phyloP scores from a whole-genome alignment of 2,888 invertebrate species.

The Drosophila suboccidentalis region DNA sequence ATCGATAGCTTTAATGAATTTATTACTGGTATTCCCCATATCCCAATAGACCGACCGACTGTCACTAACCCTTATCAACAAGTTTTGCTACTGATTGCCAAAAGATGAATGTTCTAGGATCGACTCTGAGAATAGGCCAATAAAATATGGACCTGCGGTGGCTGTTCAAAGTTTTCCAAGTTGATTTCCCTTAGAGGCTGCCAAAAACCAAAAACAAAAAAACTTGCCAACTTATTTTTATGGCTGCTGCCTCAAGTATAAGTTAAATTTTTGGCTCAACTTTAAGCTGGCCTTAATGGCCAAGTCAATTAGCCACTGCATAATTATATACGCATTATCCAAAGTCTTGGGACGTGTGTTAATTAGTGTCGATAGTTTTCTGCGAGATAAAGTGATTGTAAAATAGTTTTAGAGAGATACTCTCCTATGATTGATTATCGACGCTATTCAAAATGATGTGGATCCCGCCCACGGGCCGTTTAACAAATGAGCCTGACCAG shows the following conservation, averaged over 20 bases:
- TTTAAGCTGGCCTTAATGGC: conserved; percentile 32
- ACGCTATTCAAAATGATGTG: conserved; percentile 40
- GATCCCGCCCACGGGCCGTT: conserved; percentile 52
- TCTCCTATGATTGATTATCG: conserved; percentile 74
- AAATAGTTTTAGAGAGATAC: conserved; percentile 5
- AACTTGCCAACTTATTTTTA: conserved; percentile 21
- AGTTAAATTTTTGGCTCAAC: conserved; percentile 4
- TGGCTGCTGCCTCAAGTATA: conserved; percentile 1
- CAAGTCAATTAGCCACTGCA: conserved; percentile 38
- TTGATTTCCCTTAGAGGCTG: conserved; percentile 38
- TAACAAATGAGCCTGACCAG: conserved; percentile 63
- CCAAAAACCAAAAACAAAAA: conserved; percentile 35
- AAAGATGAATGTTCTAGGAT: neutral
- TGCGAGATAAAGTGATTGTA: conserved; percentile 16
- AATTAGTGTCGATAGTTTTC: conserved; percentile 36
- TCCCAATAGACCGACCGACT: conserved; percentile 6
- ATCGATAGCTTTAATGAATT: conserved; percentile 1
- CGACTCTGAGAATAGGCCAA: conserved; percentile 22
- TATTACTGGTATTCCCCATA: neutral
- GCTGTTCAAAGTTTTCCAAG: conserved; percentile 32
- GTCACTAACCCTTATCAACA: conserved; percentile 28
- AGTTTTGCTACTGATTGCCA: conserved; percentile 4
- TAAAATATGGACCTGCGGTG: conserved; percentile 34
- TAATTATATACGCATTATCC: conserved; percentile 17
- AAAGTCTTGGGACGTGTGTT: conserved; percentile 27